A percentile compares a stretch with the other conserved stretches of the same genome.
Evolutionary conservation across 2,888 invertebrate genomes (phyloP).

Genomic region (Lasioglossum zephyrum): DNA sequence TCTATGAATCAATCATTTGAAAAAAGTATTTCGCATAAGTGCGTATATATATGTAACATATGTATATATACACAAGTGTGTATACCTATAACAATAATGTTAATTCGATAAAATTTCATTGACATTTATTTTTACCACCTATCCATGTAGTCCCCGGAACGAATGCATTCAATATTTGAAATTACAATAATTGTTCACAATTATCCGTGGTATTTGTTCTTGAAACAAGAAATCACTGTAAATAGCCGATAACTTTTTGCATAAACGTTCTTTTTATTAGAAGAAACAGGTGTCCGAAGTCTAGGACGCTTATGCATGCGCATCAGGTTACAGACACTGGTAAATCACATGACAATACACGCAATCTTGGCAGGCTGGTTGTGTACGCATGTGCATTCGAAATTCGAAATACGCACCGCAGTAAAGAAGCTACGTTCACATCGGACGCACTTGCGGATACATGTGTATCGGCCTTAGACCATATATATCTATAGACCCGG

Average conservation of each 20-base stretch:
- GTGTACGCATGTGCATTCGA: no score
- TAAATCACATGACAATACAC: not conserved
- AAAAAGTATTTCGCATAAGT: not conserved
- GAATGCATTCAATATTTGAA: not conserved
- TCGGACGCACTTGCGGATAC: not conserved
- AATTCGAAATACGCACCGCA: no score
- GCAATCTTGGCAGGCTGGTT: not conserved
- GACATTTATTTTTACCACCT: not conserved
- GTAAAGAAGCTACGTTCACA: not conserved
- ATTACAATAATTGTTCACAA: no score
- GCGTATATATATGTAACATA: no score
- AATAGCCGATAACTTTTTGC: not conserved
- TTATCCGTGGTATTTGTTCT: not conserved
- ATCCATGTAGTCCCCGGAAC: not conserved
- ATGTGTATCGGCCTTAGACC: not conserved
- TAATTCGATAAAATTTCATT: not conserved
- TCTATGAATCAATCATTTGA: not conserved
- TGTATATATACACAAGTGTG: no score
- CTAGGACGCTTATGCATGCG: not conserved
- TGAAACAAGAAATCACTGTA: not conserved
- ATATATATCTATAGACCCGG: no score
- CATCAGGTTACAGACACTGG: not conserved
- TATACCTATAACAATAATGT: no score
- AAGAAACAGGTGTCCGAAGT: not conserved
- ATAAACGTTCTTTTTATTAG: not conserved